These are phyloP conservation scores for Helostoma temminkii DNA, from an alignment of 2,797 vertebrate genomes.

Conservation along the genomic window DNA sequence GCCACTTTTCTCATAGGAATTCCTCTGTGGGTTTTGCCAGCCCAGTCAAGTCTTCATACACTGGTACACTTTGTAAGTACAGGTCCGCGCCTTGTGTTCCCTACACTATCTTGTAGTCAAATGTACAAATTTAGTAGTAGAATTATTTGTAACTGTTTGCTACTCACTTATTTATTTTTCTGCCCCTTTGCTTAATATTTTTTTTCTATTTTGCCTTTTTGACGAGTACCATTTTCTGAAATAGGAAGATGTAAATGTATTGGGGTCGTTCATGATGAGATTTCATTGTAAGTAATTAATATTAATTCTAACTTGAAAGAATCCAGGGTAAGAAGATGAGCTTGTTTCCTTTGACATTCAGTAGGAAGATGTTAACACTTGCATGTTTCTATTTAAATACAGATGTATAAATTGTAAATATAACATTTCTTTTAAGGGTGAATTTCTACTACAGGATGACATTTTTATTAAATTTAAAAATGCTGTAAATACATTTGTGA, in stretches of 20 bases:
- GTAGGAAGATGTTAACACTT: slow-evolving; percentile 84
- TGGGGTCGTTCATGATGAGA: slow-evolving; percentile 75
- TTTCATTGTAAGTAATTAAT: slow-evolving; percentile 83
- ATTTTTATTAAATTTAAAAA: slow-evolving; percentile 88
- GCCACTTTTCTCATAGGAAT: slow-evolving; percentile 78
- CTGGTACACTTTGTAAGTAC: slow-evolving; percentile 84
- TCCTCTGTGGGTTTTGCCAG: slow-evolving; percentile 72
- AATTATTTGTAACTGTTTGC: slow-evolving; percentile 75
- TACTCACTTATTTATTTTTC: slow-evolving; percentile 81
- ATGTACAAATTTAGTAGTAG: slow-evolving; percentile 74
- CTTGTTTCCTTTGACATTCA: slow-evolving; percentile 65
- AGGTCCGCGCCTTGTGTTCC: slow-evolving; percentile 71
- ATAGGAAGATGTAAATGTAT: slow-evolving; percentile 77
- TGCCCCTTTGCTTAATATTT: slow-evolving; percentile 66
- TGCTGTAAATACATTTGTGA: slow-evolving; percentile 85
- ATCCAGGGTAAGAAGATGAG: slow-evolving; percentile 83
- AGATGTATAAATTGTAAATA: slow-evolving; percentile 89
- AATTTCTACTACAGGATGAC: slow-evolving; percentile 86
- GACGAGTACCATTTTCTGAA: slow-evolving; percentile 71
- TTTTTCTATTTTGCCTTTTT: slow-evolving; percentile 66
- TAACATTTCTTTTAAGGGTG: slow-evolving; percentile 86
- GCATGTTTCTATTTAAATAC: slow-evolving; percentile 90
- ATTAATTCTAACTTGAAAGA: slow-evolving; percentile 83
- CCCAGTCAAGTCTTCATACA: slow-evolving; percentile 82
- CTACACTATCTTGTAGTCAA: slow-evolving; percentile 72